A percentile compares a stretch with the other conserved stretches of the same genome.
These are phyloP conservation scores for Chelon auratus DNA, from an alignment of 2,797 vertebrate species.

Conservation along the genomic window DNA sequence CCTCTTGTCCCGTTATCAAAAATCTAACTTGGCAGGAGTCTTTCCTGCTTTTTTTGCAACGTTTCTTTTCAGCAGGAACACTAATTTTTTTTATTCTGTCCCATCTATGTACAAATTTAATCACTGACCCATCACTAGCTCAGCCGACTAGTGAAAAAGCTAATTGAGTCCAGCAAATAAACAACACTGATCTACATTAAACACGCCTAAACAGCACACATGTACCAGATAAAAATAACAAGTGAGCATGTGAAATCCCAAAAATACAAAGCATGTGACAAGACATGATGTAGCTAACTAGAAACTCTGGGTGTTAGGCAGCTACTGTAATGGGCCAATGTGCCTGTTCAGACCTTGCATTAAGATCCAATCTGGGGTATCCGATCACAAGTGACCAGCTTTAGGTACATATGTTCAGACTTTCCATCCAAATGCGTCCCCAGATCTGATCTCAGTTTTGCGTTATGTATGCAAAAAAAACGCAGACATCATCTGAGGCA, in stretches of 20 bases:
- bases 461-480: no score
- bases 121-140: neutral
- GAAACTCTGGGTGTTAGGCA: neutral
- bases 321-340: no score
- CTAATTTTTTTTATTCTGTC: neutral
- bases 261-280: slow-evolving; percentile 11
- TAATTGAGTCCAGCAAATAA: slow-evolving; percentile 3
- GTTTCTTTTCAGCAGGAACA: neutral
- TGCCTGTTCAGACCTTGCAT: no score
- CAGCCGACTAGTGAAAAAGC: neutral
- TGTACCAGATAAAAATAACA: slow-evolving; percentile 34
- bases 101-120: slow-evolving; percentile 8
- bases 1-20: no score
- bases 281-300: neutral
- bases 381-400: no score
- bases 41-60: no score
- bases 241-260: neutral
- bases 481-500: no score
- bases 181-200: slow-evolving; percentile 46
- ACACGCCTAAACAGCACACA: slow-evolving; percentile 30
- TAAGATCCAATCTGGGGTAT: no score
- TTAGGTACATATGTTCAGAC: no score
- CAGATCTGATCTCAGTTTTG: no score
- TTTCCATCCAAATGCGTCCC: no score
- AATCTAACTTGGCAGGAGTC: no score